Percentiles rank a stretch among this genome's conserved stretches.
These are phyloP conservation scores for Neodiprion fabricii DNA, from an alignment of 1,140 invertebrate genomes.

Conservation along the genomic window DNA sequence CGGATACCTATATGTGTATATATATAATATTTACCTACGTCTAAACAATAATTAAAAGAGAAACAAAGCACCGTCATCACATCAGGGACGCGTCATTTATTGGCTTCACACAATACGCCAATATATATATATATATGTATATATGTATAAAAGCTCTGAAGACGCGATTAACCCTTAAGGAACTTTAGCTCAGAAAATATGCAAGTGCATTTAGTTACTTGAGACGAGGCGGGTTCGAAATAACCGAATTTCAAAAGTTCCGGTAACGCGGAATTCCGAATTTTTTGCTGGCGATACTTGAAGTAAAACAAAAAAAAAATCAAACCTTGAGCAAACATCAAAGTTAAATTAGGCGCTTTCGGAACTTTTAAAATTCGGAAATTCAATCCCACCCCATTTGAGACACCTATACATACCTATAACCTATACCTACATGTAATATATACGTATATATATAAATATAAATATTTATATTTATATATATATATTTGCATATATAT, in stretches of 20 bases:
- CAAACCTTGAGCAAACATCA: no score
- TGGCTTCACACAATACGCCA: constrained; percentile 27
- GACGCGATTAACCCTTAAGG: constrained; percentile 47
- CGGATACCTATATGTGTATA: no score
- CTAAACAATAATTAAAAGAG: constrained; percentile 36
- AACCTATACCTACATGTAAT: constrained; percentile 19
- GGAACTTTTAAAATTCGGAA: no score
- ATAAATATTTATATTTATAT: neutral
- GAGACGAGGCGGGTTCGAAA: no score
- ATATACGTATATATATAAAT: constrained; percentile 24
- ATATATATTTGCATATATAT: constrained; percentile 25
- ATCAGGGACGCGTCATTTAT: constrained; percentile 45
- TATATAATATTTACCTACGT: no score
- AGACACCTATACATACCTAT: constrained; percentile 28
- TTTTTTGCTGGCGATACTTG: no score
- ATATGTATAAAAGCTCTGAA: neutral
- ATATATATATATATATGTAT: no score
- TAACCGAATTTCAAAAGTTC: neutral
- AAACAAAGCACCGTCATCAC: constrained; percentile 63
- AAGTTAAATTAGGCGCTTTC: no score
- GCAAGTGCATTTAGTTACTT: no score
- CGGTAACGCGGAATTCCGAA: no score
- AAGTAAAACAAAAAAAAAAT: no score
- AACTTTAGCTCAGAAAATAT: constrained; percentile 56
- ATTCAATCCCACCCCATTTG: no score